phyloP scores from a whole-genome alignment of 2,113 vertebrate species.

The Malurus melanocephalus region DNA sequence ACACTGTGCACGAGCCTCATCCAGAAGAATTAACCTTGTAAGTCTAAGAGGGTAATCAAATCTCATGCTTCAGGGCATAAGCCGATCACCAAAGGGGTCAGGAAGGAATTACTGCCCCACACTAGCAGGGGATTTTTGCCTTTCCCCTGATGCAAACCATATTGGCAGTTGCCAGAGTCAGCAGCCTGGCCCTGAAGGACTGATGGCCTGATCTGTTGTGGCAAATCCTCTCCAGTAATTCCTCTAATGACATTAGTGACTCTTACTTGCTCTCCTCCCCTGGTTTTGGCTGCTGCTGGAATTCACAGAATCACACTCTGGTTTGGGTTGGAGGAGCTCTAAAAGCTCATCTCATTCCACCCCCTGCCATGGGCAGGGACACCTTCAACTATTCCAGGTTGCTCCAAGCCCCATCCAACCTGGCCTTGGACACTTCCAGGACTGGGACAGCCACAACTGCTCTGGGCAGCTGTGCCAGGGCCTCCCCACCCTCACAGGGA shows the following conservation, averaged over 20 bases:
- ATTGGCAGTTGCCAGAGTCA: background rate
- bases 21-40: slow-evolving; percentile 55
- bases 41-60: slow-evolving; percentile 59
- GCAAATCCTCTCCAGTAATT: slow-evolving; percentile 54
- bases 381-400: fast-evolving
- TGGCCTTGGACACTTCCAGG: background rate
- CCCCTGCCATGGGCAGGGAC: background rate
- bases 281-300: background rate
- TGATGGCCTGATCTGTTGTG: slow-evolving; percentile 29
- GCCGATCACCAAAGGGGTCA: slow-evolving; percentile 47
- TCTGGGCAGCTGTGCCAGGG: too few species aligned
- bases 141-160: background rate
- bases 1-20: background rate
- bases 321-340: background rate
- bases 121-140: slow-evolving; percentile 17
- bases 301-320: background rate
- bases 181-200: background rate
- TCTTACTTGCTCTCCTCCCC: slow-evolving; percentile 26
- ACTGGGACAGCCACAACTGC: background rate
- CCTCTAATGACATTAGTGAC: slow-evolving; percentile 56
- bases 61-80: slow-evolving; percentile 52
- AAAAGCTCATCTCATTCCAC: background rate
- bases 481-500: background rate
- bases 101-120: slow-evolving; percentile 56
- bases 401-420: fast-evolving